Evolutionary conservation across 2,888 invertebrate species (phyloP), one percentile per base, ranked within the genome.

Genomic region (Toxonevra muliebris): DNA sequence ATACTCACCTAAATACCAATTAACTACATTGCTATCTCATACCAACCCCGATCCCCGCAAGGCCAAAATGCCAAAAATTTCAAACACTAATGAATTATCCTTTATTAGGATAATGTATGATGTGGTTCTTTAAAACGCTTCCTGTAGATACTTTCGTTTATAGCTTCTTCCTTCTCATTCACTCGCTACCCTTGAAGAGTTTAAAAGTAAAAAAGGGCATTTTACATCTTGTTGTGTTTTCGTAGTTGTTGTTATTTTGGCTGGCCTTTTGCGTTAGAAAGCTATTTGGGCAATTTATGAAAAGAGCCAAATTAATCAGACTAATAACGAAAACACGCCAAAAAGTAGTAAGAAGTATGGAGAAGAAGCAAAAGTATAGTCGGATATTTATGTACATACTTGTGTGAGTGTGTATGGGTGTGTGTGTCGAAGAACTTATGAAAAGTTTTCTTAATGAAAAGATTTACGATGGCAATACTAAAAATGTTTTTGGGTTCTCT

Each of bases 271-370:
- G 50, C 30, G n/a, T 20, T 43, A 45, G 45, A 30, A 61, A 54
- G 61, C 60, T 60, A 52, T 66, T 60, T 61, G 78, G 82, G 82
- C 82, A 83, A 82, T 83, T 83, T 83, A 83, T 83, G 81, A 84
- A 83, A 84, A 81, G 82, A 84, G 83, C 79, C 81, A 83, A 84
- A 84, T 84, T 84, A 84, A 84, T 84, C 84, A 84, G 84, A 83
- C 84, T 84, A 84, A 84, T 84, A 84, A 84, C 83, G 81, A 81
- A 81, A 80, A 81, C 77, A 78, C 76, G 73, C 77, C 78, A 77
- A 77, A 75, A 75, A 77, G 75, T 76, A 77, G 77, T 57, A 67
- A 45, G 63, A 55, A 64, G 60, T 65, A 53, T 54, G 19, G 45
- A 20, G 48, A 68, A 62, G 65, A 66, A 69, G 59, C 68, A 55